Base-by-base conservation (phyloP, 2,888 invertebrate genomes). In the Palloptera scutellata region DNA sequence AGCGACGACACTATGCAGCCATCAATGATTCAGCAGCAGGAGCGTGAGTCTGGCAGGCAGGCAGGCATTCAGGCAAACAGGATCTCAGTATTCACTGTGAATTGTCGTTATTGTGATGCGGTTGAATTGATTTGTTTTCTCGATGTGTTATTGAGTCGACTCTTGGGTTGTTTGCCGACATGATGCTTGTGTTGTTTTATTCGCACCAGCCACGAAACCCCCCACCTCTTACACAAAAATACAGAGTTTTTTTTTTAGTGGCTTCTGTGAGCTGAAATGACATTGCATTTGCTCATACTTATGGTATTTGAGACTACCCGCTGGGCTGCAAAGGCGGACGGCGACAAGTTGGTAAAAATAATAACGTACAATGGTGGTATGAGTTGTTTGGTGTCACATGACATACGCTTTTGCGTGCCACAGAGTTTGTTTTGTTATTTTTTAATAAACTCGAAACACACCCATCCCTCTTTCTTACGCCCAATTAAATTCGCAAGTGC, bases 401-500 rank as follows among this genome's bases (percentile, higher is more conserved):
- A 66, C 75, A 75, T 74, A 76, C 68, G 76, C 66, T 69, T 68
- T 67, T 71, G 65, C 48, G 71, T 72, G 70, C 63, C 70, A 65
- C 59, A 65, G 55, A 61, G 67, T 72, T 71, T 75, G 67, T 71
- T 30, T 2, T 30, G 30, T 30, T 30, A 30, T 30, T 73, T 73
- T 71, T 73, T 75, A 75, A 74, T 75, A 74, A 70, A 74, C 75
- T 75, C 68, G 64, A 80, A 79, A 79, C 81, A 78, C 80, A 30
- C 30, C 30, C 80, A 30, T 6, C 30, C 30, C 6, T 79, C 81
- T 79, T 75, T 75, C 74, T 77, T 77, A 78, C 79, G 79, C 82
- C 78, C 81, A 81, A 81, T 81, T 81, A 78, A 75, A 75, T 78
- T 72, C 68, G 70, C 67, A 71, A 79, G 75, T 78, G 74, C 60